phyloP scores from a whole-genome alignment of 2,888 invertebrate genomes.

The Drosophila tripunctata region DNA sequence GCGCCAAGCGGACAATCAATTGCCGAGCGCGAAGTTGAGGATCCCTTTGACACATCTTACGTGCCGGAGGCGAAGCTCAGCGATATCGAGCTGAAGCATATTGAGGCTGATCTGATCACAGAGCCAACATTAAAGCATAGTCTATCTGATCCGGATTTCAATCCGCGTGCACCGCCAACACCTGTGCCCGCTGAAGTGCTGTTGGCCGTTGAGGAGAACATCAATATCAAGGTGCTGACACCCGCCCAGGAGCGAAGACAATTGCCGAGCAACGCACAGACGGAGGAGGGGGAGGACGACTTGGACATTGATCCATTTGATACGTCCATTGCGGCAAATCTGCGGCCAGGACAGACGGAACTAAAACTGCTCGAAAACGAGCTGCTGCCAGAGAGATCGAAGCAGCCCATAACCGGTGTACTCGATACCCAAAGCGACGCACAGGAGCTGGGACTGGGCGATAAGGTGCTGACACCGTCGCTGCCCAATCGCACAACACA shows the following conservation, averaged over 20 bases:
- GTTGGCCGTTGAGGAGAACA: conserved; percentile 86
- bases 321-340: conserved; percentile 90
- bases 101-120: conserved; percentile 89
- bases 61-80: conserved; percentile 90
- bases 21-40: conserved; percentile 85
- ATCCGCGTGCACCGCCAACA: conserved; percentile 85
- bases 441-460: conserved; percentile 85
- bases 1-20: conserved; percentile 85
- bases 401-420: conserved; percentile 78
- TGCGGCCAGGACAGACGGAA: conserved; percentile 91
- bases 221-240: conserved; percentile 89
- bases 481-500: conserved; percentile 81
- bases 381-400: conserved; percentile 85
- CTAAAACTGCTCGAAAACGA: conserved; percentile 91
- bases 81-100: conserved; percentile 90
- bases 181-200: conserved; percentile 82
- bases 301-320: conserved; percentile 90
- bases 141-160: conserved; percentile 87
- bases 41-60: conserved; percentile 95
- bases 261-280: conserved; percentile 39
- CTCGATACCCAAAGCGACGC: conserved; percentile 84
- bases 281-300: conserved; percentile 71
- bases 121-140: conserved; percentile 85
- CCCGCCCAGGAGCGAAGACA: conserved; percentile 86
- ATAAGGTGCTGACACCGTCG: conserved; percentile 89